Evolutionary conservation across 2,888 invertebrate genomes (phyloP).

Genomic region (Gerris lacustris): DNA sequence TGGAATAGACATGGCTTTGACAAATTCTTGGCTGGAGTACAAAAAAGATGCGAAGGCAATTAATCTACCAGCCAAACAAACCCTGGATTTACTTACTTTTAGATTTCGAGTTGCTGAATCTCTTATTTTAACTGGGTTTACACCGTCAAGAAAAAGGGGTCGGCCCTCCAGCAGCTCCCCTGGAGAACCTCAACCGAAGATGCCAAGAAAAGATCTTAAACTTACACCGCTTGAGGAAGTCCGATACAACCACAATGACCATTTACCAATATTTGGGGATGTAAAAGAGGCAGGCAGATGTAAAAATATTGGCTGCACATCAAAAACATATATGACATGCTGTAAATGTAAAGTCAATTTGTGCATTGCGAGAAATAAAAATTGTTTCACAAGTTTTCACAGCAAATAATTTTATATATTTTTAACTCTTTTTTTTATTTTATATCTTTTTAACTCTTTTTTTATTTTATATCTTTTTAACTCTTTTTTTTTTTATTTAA

Average conservation of each 20-base stretch:
- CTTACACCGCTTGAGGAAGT: neutral
- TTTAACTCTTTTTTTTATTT: neutral
- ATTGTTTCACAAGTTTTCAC: neutral
- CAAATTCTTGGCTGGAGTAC: constrained; percentile 18
- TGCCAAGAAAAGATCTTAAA: neutral
- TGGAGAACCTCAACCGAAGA: neutral
- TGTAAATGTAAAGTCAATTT: neutral
- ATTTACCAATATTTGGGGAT: neutral
- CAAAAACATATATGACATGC: neutral
- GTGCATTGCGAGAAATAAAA: neutral
- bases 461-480: neutral
- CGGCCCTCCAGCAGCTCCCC: neutral
- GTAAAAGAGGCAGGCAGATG: neutral
- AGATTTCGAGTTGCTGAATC: constrained; percentile 12
- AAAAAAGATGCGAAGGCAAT: constrained; percentile 13
- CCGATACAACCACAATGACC: neutral
- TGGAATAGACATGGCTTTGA: constrained; percentile 22
- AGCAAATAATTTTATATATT: neutral
- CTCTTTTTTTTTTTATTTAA: neutral
- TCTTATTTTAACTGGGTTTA: neutral
- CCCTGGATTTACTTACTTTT: constrained; percentile 20
- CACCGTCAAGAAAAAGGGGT: neutral
- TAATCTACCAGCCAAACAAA: constrained; percentile 16
- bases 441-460: neutral
- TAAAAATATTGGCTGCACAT: neutral